Conservation (phyloP, 2,113 vertebrate species). For the Ivindomyrus marchei region DNA sequence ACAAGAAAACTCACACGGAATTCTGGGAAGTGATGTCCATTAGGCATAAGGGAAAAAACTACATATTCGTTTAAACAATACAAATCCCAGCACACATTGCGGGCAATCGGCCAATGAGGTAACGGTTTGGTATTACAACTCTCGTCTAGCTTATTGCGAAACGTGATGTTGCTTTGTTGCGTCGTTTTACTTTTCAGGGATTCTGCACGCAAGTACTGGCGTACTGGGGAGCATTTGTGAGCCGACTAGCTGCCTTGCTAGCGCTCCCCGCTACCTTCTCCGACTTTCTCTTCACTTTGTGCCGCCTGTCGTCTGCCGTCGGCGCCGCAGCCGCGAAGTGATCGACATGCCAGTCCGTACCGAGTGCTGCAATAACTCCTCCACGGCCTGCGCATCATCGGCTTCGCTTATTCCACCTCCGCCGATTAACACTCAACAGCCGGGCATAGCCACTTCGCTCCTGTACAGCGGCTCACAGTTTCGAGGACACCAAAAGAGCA, state of each 20-base stretch:
- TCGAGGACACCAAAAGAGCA: constrained; percentile 92
- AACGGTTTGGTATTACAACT: background rate
- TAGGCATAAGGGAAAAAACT: background rate
- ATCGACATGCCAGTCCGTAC: constrained; percentile 82
- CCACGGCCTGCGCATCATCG: constrained; percentile 62
- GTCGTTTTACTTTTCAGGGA: constrained; percentile 9
- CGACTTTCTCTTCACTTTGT: constrained; percentile 16
- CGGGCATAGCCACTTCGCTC: constrained; percentile 80
- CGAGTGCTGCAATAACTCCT: constrained; percentile 60
- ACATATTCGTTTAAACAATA: constrained; percentile 10
- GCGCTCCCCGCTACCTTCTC: constrained; percentile 13
- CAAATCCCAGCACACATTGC: constrained; percentile 30
- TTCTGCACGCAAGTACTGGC: background rate
- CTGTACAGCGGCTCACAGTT: constrained; percentile 93
- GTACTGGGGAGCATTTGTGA: constrained; percentile 16
- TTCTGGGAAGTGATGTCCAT: constrained; percentile 2
- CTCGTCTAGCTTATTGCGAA: constrained; percentile 44
- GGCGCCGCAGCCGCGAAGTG: constrained; percentile 47
- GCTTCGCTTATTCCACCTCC: constrained; percentile 80
- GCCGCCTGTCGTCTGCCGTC: constrained; percentile 27
- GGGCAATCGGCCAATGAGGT: constrained; percentile 38
- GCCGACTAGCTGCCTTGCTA: constrained; percentile 18
- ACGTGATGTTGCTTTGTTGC: constrained; percentile 25
- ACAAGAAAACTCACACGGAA: background rate
- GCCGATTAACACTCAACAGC: constrained; percentile 90